Evolutionary conservation across 1,140 invertebrate species (phyloP).

Genomic region (Lithobius niger): DNA sequence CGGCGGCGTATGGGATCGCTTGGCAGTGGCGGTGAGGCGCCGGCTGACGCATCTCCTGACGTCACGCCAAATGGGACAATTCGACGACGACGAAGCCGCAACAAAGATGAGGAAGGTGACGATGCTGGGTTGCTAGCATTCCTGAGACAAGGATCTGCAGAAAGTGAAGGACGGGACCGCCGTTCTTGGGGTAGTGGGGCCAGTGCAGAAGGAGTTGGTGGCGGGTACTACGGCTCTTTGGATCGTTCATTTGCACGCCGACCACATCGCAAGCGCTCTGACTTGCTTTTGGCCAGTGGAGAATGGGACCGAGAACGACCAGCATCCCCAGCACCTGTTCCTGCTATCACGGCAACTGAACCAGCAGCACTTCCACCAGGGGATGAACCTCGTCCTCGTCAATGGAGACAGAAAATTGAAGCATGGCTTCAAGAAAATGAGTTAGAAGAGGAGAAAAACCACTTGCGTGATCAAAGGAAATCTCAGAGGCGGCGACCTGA

Average conservation of each 20-base stretch:
- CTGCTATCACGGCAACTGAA: conserved; percentile 15
- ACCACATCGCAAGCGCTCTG: conserved; percentile 50
- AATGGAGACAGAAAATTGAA: conserved; percentile 77
- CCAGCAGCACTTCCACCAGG: conserved; percentile 12
- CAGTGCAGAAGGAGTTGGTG: too few species aligned
- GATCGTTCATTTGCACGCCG: conserved; percentile 76
- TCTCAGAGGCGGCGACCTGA: conserved; percentile 3
- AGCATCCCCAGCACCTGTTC: conserved; percentile 43
- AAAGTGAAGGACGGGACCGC: conserved; percentile 56
- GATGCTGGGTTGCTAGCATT: conserved; percentile 75
- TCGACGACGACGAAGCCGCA: conserved; percentile 57
- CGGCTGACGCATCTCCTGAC: conserved; percentile 46
- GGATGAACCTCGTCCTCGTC: conserved; percentile 33
- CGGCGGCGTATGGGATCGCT: conserved; percentile 45
- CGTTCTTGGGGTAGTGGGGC: conserved; percentile 75
- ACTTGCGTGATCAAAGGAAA: conserved; percentile 9
- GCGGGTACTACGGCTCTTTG: conserved; percentile 33
- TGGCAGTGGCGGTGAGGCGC: conserved; percentile 18
- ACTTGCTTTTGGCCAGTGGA: conserved; percentile 44
- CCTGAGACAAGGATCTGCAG: conserved; percentile 46
- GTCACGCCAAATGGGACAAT: conserved; percentile 78
- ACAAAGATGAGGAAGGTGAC: conserved; percentile 71
- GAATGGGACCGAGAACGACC: conserved; percentile 56
- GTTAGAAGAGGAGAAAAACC: conserved; percentile 56
- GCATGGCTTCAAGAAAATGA: conserved; percentile 79